Evolutionary conservation across 2,113 vertebrate genomes (phyloP), one percentile per base, ranked within the genome.

Genomic region (Hiodon tergisus): DNA sequence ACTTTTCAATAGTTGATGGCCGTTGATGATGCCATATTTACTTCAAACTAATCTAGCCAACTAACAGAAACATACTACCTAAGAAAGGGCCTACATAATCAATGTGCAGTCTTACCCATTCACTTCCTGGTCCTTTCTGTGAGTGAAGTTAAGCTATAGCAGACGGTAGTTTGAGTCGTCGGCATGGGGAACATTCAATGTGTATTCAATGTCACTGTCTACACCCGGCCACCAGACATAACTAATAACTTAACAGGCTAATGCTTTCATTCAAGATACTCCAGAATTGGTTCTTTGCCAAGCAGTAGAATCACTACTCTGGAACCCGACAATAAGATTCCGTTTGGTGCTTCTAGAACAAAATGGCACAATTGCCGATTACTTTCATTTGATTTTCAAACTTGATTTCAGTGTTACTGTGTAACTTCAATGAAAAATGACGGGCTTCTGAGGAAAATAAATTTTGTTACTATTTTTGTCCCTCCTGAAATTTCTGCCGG

Each of bases 181-280:
- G 69, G 10, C 73, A 76, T n/a, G 51, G 66, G 4, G 7, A 16
- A 14, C 74, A 78, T 13, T n/a, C n/a, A n/a, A n/a, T n/a, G n/a
- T n/a, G n/a, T n/a, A n/a, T n/a, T n/a, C n/a, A n/a, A 76, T 65
- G 4, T 82, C 63, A 59, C 51, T 50, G 66, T 82, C 77, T 69
- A 84, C 79, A 75, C 67, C 55, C 77, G 77, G 53, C 78, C 67
- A 83, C 78, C 73, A 81, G 74, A 88, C 79, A 78, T 80, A 71
- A 78, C 75, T 78, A n/a, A 31, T 31, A 31, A 31, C 31, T 31
- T 31, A 31, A 31, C 73, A 4, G 13, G 67, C 76, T n/a, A 80
- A 59, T 3, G 73, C 84, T 82, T 83, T 83, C 68, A 78, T 78
- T 31, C 3, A 52, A 10, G 66, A 80, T 3, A 75, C 82, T 6